phyloP scores from a whole-genome alignment of 2,797 vertebrate species.

The Leontopithecus rosalia region DNA sequence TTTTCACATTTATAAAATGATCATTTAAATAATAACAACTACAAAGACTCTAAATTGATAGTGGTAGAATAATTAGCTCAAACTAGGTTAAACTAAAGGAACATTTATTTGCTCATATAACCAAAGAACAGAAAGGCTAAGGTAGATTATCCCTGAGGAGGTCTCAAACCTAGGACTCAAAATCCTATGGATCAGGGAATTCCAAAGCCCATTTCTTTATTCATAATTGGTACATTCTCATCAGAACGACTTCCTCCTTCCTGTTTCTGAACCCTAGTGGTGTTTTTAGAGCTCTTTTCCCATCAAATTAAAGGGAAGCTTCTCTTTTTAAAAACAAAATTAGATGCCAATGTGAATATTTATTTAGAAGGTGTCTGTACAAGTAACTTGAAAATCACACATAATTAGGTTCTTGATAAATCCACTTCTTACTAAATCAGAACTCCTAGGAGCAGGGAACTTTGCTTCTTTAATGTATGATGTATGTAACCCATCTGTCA shows the following conservation, averaged over 20 bases:
- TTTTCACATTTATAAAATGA: not conserved
- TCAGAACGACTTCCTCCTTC: not conserved
- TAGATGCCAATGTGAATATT: constrained; percentile 12
- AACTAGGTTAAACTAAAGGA: not conserved
- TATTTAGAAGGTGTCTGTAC: not conserved
- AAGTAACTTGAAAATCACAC: not conserved
- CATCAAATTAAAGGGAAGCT: not conserved
- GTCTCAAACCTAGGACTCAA: not conserved
- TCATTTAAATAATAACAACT: constrained; percentile 9
- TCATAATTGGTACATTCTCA: not conserved
- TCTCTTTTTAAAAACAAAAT: not conserved
- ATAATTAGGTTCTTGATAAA: not conserved
- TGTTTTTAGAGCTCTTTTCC: not conserved
- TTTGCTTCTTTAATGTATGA: constrained; percentile 13
- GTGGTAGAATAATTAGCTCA: not conserved
- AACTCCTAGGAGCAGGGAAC: not conserved
- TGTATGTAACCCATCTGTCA: not conserved
- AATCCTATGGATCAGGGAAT: not conserved
- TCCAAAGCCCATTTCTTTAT: not conserved
- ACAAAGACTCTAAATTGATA: not conserved
- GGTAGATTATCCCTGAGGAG: not conserved
- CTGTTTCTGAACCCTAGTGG: not conserved
- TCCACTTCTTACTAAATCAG: not conserved
- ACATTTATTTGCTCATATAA: not conserved
- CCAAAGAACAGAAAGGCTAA: not conserved